Percentiles rank a stretch among this genome's conserved stretches.
Conservation (phyloP, 2,888 invertebrate genomes). For the Xanthia icteritia region DNA sequence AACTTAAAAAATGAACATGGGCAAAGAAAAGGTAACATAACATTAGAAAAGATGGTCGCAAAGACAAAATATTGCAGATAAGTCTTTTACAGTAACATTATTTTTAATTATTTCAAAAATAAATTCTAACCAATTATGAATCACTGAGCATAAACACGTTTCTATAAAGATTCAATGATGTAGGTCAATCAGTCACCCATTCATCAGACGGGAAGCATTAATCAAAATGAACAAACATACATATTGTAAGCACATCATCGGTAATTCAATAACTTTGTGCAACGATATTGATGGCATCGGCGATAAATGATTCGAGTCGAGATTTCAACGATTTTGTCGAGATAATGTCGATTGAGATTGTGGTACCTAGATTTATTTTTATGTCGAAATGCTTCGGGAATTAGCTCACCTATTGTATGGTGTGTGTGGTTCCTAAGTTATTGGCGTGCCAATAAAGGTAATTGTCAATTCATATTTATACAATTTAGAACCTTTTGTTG, state of each 20-base stretch:
- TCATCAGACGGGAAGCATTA: constrained; percentile 52
- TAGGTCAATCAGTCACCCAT: constrained; percentile 63
- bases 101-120: constrained; percentile 19
- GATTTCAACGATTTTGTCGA: constrained; percentile 34
- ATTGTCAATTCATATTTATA: too few relatives aligned
- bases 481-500: too few relatives aligned
- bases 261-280: constrained; percentile 60
- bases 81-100: background rate
- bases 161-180: constrained; percentile 42
- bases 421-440: background rate
- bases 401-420: background rate
- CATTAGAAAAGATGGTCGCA: background rate
- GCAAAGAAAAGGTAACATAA: background rate
- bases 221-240: constrained; percentile 62
- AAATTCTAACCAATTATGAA: constrained; percentile 38
- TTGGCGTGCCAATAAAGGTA: background rate
- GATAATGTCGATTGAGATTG: constrained; percentile 20
- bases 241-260: constrained; percentile 57
- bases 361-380: constrained; percentile 8
- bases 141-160: constrained; percentile 31
- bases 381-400: background rate
- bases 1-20: background rate
- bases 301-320: constrained; percentile 43
- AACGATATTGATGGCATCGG: constrained; percentile 55
- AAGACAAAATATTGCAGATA: background rate